A percentile compares a stretch with the other conserved stretches of the same genome.
These are phyloP conservation scores for Amitus sp. DNA, from an alignment of 2,888 invertebrate species.

Conservation along the genomic window DNA sequence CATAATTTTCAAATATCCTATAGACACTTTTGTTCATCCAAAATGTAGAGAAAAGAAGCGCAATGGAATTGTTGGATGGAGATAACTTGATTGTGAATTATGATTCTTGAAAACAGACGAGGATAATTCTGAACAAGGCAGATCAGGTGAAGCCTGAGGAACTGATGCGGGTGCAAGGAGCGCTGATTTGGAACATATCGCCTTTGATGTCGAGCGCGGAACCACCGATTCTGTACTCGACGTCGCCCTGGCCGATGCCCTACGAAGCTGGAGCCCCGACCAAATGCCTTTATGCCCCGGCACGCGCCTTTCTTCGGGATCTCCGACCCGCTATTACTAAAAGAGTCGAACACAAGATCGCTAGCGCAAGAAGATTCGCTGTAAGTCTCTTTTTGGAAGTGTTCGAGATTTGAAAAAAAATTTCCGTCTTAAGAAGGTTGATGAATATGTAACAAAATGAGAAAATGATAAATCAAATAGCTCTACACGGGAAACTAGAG, in stretches of 20 bases:
- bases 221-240: slow-evolving; percentile 92
- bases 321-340: slow-evolving; percentile 86
- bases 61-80: too few species aligned
- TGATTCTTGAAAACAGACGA: slow-evolving; percentile 70
- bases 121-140: slow-evolving; percentile 94
- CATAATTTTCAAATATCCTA: too few species aligned
- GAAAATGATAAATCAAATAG: too few species aligned
- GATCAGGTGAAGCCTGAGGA: slow-evolving; percentile 93
- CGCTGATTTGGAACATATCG: slow-evolving; percentile 96
- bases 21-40: too few species aligned
- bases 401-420: too few species aligned
- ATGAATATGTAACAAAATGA: too few species aligned
- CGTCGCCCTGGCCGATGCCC: slow-evolving; percentile 88
- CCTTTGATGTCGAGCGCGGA: slow-evolving; percentile 94
- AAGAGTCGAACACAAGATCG: slow-evolving; percentile 93
- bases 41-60: too few species aligned
- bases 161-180: slow-evolving; percentile 91
- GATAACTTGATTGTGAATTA: too few species aligned
- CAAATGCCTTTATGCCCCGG: slow-evolving; percentile 86
- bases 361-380: slow-evolving; percentile 93
- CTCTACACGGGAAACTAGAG: too few species aligned
- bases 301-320: slow-evolving; percentile 87
- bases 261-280: slow-evolving; percentile 84
- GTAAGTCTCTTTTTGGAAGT: slow-evolving; percentile 76
- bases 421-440: too few species aligned